Evolutionary conservation across 2,113 vertebrate genomes (phyloP).

Genomic region (Pantherophis guttatus): DNA sequence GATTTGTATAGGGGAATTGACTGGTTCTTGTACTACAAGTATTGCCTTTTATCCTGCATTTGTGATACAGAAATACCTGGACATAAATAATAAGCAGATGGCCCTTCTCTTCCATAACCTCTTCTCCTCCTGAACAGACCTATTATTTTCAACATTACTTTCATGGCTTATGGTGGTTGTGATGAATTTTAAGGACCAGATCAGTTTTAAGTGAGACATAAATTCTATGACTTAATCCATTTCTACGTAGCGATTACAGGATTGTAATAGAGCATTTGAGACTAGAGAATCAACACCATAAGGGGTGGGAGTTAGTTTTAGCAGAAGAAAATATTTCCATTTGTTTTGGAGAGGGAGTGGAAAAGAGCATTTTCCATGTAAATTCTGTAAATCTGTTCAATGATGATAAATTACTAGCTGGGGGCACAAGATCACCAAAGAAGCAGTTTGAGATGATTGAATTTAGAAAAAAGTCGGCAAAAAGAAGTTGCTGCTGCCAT

Average conservation of each 20-base stretch:
- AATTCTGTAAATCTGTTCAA: constrained; percentile 47
- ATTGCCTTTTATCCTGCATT: not conserved
- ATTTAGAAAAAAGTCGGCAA: constrained; percentile 47
- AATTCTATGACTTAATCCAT: not conserved
- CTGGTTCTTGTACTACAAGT: not conserved
- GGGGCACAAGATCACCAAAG: constrained; percentile 36
- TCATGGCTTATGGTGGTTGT: not conserved
- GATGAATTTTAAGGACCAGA: not conserved
- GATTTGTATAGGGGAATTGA: not conserved
- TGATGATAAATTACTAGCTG: constrained; percentile 47
- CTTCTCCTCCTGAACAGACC: not conserved
- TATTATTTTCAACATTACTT: not conserved
- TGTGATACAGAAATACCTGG: not conserved
- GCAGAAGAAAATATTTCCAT: constrained; percentile 39
- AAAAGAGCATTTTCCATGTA: constrained; percentile 27
- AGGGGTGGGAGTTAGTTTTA: constrained; percentile 12
- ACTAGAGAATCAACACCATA: constrained; percentile 1
- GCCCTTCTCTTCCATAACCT: not conserved
- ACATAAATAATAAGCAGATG: not conserved
- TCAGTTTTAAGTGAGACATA: not conserved
- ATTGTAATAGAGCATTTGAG: not conserved
- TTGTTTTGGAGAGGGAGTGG: constrained; percentile 30
- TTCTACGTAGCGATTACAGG: not conserved
- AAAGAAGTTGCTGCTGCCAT: constrained; percentile 54
- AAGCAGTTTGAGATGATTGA: constrained; percentile 48